Evolutionary conservation across 2,888 invertebrate species (phyloP).

Genomic region (Rhamphomyia laevipes): DNA sequence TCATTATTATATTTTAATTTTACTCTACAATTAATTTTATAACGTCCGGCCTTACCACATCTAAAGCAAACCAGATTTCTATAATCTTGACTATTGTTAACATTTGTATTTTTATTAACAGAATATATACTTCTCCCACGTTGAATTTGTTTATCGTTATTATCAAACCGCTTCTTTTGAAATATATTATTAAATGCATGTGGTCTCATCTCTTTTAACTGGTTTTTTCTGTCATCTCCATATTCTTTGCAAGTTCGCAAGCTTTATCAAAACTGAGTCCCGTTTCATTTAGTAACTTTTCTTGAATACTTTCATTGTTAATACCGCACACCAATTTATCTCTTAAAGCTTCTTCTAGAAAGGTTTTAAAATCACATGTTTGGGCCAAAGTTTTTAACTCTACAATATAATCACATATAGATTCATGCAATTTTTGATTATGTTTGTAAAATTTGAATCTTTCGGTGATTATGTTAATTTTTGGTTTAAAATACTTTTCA

Average conservation of each 20-base stretch:
- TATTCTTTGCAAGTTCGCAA: constrained; percentile 3
- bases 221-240: too few relatives aligned
- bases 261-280: constrained; percentile 13
- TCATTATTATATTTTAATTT: not conserved
- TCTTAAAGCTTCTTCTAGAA: constrained; percentile 17
- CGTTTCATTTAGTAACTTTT: constrained; percentile 16
- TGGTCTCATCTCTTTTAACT: too few relatives aligned
- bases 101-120: not conserved
- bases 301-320: constrained; percentile 12
- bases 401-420: constrained; percentile 13
- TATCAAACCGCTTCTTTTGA: too few relatives aligned
- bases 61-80: not conserved
- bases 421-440: constrained; percentile 16
- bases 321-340: constrained; percentile 19
- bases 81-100: not conserved
- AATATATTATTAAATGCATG: too few relatives aligned
- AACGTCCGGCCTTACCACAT: not conserved
- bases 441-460: constrained; percentile 19
- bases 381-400: constrained; percentile 18
- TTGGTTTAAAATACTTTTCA: too few relatives aligned
- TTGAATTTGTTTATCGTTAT: too few relatives aligned
- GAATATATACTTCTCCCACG: too few relatives aligned
- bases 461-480: constrained; percentile 18
- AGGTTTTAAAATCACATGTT: constrained; percentile 18
- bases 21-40: not conserved